Base-by-base conservation (phyloP, 2,797 vertebrate species). In the Squalus acanthias region DNA sequence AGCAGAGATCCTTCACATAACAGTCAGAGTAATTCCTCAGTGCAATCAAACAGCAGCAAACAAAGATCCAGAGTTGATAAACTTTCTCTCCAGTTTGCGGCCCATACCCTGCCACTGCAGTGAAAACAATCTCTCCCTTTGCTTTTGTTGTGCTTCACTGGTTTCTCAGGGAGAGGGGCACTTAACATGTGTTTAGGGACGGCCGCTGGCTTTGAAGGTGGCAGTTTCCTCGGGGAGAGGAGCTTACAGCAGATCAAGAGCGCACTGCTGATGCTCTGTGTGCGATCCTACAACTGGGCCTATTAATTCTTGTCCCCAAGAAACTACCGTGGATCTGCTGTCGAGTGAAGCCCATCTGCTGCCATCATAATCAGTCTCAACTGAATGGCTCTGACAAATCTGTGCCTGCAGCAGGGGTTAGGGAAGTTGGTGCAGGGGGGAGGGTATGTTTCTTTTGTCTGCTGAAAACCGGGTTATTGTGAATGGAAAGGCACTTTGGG, bases 331-430 rank as follows among this genome's bases (percentile, higher is more conserved):
- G 97, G 97, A 97, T 97, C 97, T 96, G 97, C 97, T 97, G 98
- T 97, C 98, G 97, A 97, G 98, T 98, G 97, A 97, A 97, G 98
- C 98, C 98, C 98, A 98, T 99, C 98, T 99, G 98, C 98, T 97
- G 97, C 98, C 97, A 98, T 98, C 98, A 98, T 97, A 98, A 98
- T 98, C 98, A 98, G 98, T 98, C 98, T 98, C 98, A 98, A 98
- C 97, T 98, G 97, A 99, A 98, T 97, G 98, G 97, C 97, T 98
- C 98, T 98, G 98, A 98, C 98, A 98, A 98, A 98, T 97, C 96
- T 97, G 97, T 97, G 97, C 97, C 97, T 96, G 96, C 96, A 97
- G 97, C 97, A 39, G 87, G 97, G 97, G 97, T 97, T 97, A 97
- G 76, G 96, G 96, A 74, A 72, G 96, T 95, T 85, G 69, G 76